Conservation (phyloP, 2,888 invertebrate genomes). For the Drosophila falleni region DNA sequence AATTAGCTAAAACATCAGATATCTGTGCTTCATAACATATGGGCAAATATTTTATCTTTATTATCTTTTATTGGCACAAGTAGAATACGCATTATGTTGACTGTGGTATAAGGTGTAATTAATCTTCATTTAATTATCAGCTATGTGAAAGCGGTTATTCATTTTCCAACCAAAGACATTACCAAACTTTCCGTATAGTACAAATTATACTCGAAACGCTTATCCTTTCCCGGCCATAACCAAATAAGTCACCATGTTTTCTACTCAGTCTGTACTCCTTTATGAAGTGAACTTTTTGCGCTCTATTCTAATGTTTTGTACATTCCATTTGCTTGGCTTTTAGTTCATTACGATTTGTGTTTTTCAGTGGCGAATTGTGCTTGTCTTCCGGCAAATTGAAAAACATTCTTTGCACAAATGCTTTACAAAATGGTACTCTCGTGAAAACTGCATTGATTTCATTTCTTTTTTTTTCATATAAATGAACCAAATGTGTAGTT, state of each 20-base stretch:
- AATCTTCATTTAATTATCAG: conserved; percentile 47
- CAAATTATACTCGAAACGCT: not conserved
- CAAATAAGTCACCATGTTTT: conserved; percentile 18
- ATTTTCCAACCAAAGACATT: not conserved
- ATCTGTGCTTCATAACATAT: conserved; percentile 3
- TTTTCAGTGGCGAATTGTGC: conserved; percentile 28
- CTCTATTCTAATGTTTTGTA: conserved; percentile 53
- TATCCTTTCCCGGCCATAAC: conserved; percentile 20
- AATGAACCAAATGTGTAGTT: conserved; percentile 38
- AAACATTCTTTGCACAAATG: conserved; percentile 33
- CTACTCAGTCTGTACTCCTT: conserved; percentile 6
- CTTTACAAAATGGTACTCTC: conserved; percentile 20
- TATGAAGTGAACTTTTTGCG: conserved; percentile 25
- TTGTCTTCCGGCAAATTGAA: conserved; percentile 49
- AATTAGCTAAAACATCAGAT: conserved; percentile 34
- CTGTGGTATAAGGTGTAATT: conserved; percentile 40
- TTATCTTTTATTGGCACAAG: conserved; percentile 8
- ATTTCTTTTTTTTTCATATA: conserved; percentile 4
- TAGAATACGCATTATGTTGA: conserved; percentile 26
- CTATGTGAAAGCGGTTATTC: conserved; percentile 14
- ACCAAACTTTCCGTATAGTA: not conserved
- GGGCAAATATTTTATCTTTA: conserved; percentile 13
- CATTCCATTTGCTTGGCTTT: conserved; percentile 55
- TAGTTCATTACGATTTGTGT: conserved; percentile 51
- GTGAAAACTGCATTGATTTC: conserved; percentile 14